Base-by-base conservation (phyloP, 1,140 invertebrate species). In the Lordiphosa mommai region DNA sequence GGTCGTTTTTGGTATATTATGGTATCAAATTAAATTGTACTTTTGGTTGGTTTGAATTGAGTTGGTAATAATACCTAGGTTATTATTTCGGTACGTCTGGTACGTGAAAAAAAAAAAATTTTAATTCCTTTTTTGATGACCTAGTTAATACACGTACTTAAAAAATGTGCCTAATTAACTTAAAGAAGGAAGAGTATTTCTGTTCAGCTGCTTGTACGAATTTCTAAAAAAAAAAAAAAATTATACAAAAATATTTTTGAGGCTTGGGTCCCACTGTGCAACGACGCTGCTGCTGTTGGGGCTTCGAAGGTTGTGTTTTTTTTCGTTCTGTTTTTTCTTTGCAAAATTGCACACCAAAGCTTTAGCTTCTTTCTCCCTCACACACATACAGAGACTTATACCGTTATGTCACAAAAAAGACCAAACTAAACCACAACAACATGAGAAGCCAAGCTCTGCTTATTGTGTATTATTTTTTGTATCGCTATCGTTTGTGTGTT, bases 401-500 rank as follows among this genome's bases (percentile, higher is more conserved):
- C 64, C 72, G 77, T 84, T 84, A 84, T 84, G 77, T 84, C 77
- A 82, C 67, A 61, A 51, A 30, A 48, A 38, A 44, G 48, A 38
- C 17, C 44, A 32, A 44, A 27, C 23, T 6, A 60, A 32, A 43
- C 32, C 38, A 46, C 14, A 70, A 52, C 53, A 65, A 53, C 55
- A 60, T 53, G 23, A 59, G 17, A 46, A 58, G 23, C 57, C 53
- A 49, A 84, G 61, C 48, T 60, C 50, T 37, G 79, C 77, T 77
- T 84, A 84, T 65, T 72, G 63, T 58, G 60, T 63, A 60, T 82
- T 80, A 67, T 74, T 80, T 74, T 53, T 70, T 33, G 38, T 46
- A 33, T 17, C 40, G 3, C n/a, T 43, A 12, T 29, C 13, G 27
- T 47, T 40, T 38, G 27, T 13, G 33, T 41, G 12, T 55, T 82